These are phyloP conservation scores for Nasua narica DNA, from an alignment of 2,797 vertebrate species.

Conservation along the genomic window DNA sequence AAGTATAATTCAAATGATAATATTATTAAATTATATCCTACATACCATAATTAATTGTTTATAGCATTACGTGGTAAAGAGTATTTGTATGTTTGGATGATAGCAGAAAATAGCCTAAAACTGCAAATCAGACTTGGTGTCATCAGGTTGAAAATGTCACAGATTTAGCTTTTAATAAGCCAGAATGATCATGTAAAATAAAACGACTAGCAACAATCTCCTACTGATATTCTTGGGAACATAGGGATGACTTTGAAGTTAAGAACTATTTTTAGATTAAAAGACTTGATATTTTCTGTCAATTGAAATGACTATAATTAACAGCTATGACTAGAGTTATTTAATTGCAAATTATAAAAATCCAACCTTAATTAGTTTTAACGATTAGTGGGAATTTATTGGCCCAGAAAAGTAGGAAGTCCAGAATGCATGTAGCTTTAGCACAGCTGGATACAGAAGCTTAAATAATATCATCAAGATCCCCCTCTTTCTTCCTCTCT, in stretches of 20 bases:
- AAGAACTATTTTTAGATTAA: background rate
- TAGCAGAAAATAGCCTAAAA: background rate
- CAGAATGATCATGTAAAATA: background rate
- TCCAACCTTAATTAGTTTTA: background rate
- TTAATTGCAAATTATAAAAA: slow-evolving; percentile 27
- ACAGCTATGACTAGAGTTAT: background rate
- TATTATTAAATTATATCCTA: background rate
- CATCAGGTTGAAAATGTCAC: background rate
- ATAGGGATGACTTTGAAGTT: background rate
- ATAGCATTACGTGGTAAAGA: background rate
- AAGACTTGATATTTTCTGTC: slow-evolving; percentile 23
- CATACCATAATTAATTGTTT: background rate
- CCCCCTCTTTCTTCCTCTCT: background rate
- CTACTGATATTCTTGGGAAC: background rate
- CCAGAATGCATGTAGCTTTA: background rate
- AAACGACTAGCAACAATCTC: background rate
- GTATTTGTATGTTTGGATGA: background rate
- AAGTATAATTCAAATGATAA: background rate
- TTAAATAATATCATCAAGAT: background rate
- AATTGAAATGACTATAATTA: background rate
- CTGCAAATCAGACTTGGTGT: background rate
- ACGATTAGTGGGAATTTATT: background rate
- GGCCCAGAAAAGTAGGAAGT: background rate
- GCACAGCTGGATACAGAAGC: background rate
- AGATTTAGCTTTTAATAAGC: background rate